A percentile compares a stretch with the other conserved stretches of the same genome.
These are phyloP conservation scores for Eledona agricola DNA, from an alignment of 2,888 invertebrate genomes.

Conservation along the genomic window DNA sequence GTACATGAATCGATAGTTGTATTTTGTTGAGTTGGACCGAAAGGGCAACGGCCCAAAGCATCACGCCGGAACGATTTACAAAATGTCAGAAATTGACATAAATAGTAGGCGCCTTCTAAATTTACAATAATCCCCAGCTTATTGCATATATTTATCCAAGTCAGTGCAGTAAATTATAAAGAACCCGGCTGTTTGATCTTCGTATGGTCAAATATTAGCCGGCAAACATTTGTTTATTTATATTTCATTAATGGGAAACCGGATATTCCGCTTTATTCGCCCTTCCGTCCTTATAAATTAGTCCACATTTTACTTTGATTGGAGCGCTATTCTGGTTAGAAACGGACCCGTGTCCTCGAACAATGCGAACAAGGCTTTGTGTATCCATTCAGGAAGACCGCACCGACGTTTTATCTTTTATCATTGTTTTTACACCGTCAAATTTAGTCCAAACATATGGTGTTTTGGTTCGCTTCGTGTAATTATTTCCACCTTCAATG, in stretches of 20 bases:
- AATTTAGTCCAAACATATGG: constrained; percentile 20
- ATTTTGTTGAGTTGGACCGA: constrained; percentile 17
- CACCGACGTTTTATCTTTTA: too few relatives aligned
- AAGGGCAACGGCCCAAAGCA: constrained; percentile 22
- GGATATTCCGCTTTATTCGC: constrained; percentile 24
- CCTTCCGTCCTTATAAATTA: constrained; percentile 20
- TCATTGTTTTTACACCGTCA: constrained; percentile 5
- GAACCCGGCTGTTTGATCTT: constrained; percentile 11
- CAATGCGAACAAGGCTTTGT: too few relatives aligned
- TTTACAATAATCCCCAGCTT: constrained; percentile 2
- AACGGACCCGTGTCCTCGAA: too few relatives aligned
- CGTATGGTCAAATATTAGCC: constrained; percentile 17
- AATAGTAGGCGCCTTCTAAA: constrained; percentile 10
- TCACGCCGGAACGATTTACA: constrained; percentile 24
- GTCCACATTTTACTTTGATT: constrained; percentile 8
- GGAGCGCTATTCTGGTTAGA: too few relatives aligned
- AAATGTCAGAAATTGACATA: constrained; percentile 28
- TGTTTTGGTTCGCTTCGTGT: constrained; percentile 9
- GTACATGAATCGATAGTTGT: constrained; percentile 12
- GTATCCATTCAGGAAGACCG: too few relatives aligned
- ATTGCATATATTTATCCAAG: not conserved
- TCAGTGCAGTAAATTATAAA: not conserved
- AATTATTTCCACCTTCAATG: constrained; percentile 14
- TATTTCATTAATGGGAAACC: constrained; percentile 21
- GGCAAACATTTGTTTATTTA: constrained; percentile 19